A percentile compares a stretch with the other conserved stretches of the same genome.
Evolutionary conservation across 2,113 vertebrate species (phyloP).

Genomic region (Trichechus manatus): DNA sequence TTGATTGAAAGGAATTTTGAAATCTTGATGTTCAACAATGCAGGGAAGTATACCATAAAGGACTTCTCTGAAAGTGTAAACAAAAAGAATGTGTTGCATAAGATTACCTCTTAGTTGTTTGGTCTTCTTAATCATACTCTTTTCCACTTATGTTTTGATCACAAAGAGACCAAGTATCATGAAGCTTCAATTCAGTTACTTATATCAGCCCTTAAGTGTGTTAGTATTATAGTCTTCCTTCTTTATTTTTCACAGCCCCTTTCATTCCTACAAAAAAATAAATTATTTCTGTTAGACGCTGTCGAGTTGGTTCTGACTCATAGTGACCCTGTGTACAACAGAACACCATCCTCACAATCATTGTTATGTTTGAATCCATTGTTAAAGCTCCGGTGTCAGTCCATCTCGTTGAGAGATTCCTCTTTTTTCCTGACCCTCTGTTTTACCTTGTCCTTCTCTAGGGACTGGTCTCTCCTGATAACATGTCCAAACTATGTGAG

Average conservation of each 20-base stretch:
- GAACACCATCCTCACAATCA: neutral
- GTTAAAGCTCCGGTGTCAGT: neutral
- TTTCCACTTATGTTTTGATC: conserved; percentile 33
- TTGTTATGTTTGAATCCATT: neutral
- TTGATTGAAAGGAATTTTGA: conserved; percentile 51
- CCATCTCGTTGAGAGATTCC: neutral
- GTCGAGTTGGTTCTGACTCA: neutral
- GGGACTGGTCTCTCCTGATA: neutral
- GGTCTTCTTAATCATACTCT: conserved; percentile 20
- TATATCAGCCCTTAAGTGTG: neutral
- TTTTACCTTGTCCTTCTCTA: neutral
- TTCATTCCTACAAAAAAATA: neutral
- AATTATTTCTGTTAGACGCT: neutral
- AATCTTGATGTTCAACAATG: neutral
- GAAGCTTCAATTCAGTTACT: neutral
- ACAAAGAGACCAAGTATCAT: neutral
- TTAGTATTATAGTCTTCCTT: neutral
- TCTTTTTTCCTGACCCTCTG: neutral
- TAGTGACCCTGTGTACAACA: neutral
- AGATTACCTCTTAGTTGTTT: neutral
- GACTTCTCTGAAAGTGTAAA: conserved; percentile 15
- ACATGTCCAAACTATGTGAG: neutral
- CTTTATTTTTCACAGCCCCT: neutral
- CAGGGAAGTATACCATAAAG: neutral
- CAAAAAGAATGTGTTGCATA: neutral